Evolutionary conservation across 2,888 invertebrate genomes (phyloP), one percentile per base, ranked within the genome.

Genomic region (Euplexia lucipara): DNA sequence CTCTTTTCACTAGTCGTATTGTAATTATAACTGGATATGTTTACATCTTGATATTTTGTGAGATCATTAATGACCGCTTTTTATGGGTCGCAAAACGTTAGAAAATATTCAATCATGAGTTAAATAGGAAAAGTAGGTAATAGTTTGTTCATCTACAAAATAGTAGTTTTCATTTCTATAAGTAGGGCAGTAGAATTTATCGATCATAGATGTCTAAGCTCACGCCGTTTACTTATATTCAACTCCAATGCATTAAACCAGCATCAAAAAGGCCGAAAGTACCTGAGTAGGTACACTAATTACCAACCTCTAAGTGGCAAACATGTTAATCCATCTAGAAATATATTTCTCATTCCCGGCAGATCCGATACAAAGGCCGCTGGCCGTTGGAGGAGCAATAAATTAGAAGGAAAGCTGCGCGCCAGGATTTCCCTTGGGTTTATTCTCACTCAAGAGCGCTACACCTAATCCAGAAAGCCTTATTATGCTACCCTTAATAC

Each of bases 401-500:
- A 95, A 95, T 95, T 94, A 94, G 92, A 87, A 81, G 94, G 91
- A 94, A 95, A 94, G 95, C 94, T 93, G 91, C 93, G 91, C 90
- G 90, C 92, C 92, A 92, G 95, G 95, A 95, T 95, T 95, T 94
- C 94, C 95, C 95, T 84, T 89, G 95, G 92, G 95, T 91, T 95
- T 95, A 95, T 94, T 94, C 95, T 90, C 94, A 94, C 94, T 95
- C 94, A 95, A 94, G 94, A 93, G 92, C 92, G 92, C 91, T 91
- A 88, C 93, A 91, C 91, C 94, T 95, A 95, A 95, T 95, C 95
- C 95, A 92, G 92, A 94, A 95, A 94, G 94, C 94, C 95, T 94
- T 95, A 95, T 95, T 95, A 95, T 94, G 90, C 95, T 92, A 90
- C 93, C 94, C 95, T 93, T 94, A 95, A 95, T 94, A 93, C 94